These are phyloP conservation scores for Crotophaga sulcirostris DNA, from an alignment of 2,113 vertebrate genomes.

Conservation along the genomic window DNA sequence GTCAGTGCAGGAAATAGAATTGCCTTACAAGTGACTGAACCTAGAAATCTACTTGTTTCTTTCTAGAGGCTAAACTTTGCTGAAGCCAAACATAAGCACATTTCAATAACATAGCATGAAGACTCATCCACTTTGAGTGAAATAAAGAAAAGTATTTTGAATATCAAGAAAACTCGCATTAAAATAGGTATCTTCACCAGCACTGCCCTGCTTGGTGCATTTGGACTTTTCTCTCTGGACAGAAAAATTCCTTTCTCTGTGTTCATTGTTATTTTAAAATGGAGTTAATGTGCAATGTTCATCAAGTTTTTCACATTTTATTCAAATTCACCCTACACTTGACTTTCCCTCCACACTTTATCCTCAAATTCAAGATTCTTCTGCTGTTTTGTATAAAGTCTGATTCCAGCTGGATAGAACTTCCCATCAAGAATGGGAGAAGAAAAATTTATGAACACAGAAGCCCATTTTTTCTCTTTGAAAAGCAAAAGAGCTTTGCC, in stretches of 20 bases:
- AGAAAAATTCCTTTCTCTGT: not conserved
- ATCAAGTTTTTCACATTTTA: not conserved
- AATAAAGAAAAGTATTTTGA: not conserved
- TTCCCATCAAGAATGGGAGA: not conserved
- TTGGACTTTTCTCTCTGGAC: not conserved
- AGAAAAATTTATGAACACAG: not conserved
- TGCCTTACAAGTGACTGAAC: not conserved
- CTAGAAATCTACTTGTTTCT: not conserved
- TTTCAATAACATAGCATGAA: not conserved
- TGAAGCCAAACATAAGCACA: not conserved
- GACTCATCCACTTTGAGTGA: accelerated
- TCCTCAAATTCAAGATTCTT: not conserved
- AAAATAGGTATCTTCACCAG: not conserved
- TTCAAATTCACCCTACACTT: not conserved
- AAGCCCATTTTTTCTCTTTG: not conserved
- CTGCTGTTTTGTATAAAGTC: not conserved
- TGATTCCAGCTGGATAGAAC: not conserved
- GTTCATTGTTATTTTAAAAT: not conserved
- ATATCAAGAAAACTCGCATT: not conserved
- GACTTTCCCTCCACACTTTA: not conserved
- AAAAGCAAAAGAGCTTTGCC: not conserved
- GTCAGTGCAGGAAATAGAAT: not conserved
- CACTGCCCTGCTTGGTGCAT: not conserved
- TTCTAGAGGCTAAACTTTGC: not conserved
- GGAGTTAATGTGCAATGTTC: not conserved